Evolutionary conservation across 2,113 vertebrate genomes (phyloP).

Genomic region (Brachypodius melanocephalos): DNA sequence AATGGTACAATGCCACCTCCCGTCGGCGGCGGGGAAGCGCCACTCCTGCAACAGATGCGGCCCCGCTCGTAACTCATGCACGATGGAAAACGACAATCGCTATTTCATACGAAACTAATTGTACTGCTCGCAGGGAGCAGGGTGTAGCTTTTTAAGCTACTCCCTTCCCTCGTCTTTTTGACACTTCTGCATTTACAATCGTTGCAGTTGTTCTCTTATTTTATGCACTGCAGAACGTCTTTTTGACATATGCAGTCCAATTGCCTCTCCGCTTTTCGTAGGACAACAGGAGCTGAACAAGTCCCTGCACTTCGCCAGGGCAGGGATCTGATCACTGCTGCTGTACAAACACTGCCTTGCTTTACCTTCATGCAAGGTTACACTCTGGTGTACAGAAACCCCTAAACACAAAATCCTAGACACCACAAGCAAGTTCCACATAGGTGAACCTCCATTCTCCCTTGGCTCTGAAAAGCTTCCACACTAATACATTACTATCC

Average conservation of each 20-base stretch:
- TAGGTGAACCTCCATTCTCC: background rate
- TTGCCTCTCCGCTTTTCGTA: rapidly evolving
- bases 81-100: background rate
- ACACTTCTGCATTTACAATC: background rate
- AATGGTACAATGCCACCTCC: constrained; percentile 81
- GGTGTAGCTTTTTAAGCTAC: background rate
- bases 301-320: background rate
- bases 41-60: background rate
- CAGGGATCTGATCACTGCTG: background rate
- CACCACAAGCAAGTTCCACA: background rate
- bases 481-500: background rate
- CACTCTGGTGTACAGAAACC: background rate
- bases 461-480: background rate
- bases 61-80: background rate
- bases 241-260: background rate
- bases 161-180: background rate
- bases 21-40: constrained; percentile 7
- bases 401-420: background rate
- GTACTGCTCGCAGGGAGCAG: background rate
- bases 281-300: background rate
- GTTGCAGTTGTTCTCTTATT: background rate
- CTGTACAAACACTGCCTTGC: background rate
- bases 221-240: background rate
- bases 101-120: background rate
- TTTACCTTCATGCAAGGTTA: background rate